These are phyloP conservation scores for Lepetodrilus schrolli DNA, from an alignment of 2,888 invertebrate genomes.

Conservation along the genomic window DNA sequence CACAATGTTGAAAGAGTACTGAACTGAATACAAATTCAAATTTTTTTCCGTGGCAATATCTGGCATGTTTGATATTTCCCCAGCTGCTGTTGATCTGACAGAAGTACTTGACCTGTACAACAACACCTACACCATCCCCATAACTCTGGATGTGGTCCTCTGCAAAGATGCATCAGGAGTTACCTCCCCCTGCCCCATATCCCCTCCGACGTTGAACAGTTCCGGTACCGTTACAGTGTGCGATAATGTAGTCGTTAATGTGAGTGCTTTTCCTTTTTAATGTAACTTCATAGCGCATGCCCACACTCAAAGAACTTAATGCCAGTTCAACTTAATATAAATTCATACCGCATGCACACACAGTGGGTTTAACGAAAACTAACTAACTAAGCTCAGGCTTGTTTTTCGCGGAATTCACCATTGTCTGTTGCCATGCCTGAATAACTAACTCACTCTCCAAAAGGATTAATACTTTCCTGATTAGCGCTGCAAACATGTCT, in stretches of 20 bases:
- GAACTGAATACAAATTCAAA: too few relatives aligned
- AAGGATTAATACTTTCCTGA: too few relatives aligned
- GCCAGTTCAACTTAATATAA: too few relatives aligned
- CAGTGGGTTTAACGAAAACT: too few relatives aligned
- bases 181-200: constrained; percentile 42
- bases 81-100: constrained; percentile 33
- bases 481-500: too few relatives aligned
- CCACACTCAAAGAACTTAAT: too few relatives aligned
- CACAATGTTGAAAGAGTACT: neutral
- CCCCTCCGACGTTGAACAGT: constrained; percentile 36
- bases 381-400: too few relatives aligned
- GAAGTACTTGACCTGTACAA: constrained; percentile 50
- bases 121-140: constrained; percentile 55
- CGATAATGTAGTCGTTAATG: constrained; percentile 57
- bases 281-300: too few relatives aligned
- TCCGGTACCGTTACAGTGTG: constrained; percentile 41
- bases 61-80: neutral
- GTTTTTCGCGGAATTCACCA: too few relatives aligned
- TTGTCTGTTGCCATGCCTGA: too few relatives aligned
- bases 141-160: constrained; percentile 44
- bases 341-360: too few relatives aligned
- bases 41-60: neutral
- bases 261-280: constrained; percentile 28
- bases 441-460: too few relatives aligned
- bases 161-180: constrained; percentile 46